Conservation (phyloP, 2,888 invertebrate genomes). For the Pandemis heparana region DNA sequence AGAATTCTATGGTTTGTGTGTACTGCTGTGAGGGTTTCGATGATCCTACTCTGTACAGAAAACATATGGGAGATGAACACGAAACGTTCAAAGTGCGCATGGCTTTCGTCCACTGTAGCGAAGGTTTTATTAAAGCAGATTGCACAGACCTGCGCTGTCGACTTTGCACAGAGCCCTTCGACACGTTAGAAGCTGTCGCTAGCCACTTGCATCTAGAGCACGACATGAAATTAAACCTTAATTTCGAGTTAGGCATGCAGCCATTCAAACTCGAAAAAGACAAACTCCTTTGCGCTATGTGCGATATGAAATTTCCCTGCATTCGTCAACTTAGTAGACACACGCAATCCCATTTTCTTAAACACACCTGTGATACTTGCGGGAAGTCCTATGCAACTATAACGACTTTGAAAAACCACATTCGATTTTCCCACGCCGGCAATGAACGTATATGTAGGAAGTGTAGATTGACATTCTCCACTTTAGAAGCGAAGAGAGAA, state of each 20-base stretch:
- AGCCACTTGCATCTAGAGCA: constrained; percentile 66
- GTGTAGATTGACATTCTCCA: constrained; percentile 68
- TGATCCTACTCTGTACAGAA: constrained; percentile 65
- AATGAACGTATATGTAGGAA: constrained; percentile 69
- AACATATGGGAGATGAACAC: constrained; percentile 74
- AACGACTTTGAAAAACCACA: constrained; percentile 68
- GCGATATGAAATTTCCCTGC: constrained; percentile 62
- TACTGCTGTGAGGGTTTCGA: constrained; percentile 74
- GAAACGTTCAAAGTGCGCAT: constrained; percentile 64
- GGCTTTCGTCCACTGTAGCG: constrained; percentile 71
- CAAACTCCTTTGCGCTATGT: constrained; percentile 67
- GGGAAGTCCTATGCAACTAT: constrained; percentile 74
- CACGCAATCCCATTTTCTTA: constrained; percentile 71
- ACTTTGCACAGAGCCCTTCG: constrained; percentile 60
- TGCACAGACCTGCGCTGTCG: constrained; percentile 72
- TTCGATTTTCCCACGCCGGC: constrained; percentile 64
- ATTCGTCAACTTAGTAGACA: constrained; percentile 72
- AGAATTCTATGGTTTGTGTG: constrained; percentile 75
- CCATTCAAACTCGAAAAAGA: constrained; percentile 72
- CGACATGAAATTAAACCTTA: constrained; percentile 59
- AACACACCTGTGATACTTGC: constrained; percentile 75
- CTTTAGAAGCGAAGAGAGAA: constrained; percentile 64
- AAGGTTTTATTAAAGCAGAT: constrained; percentile 75
- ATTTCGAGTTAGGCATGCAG: constrained; percentile 66
- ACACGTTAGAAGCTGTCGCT: constrained; percentile 63